These are phyloP conservation scores for Hermetia illucens DNA, from an alignment of 1,140 invertebrate genomes.

Conservation along the genomic window DNA sequence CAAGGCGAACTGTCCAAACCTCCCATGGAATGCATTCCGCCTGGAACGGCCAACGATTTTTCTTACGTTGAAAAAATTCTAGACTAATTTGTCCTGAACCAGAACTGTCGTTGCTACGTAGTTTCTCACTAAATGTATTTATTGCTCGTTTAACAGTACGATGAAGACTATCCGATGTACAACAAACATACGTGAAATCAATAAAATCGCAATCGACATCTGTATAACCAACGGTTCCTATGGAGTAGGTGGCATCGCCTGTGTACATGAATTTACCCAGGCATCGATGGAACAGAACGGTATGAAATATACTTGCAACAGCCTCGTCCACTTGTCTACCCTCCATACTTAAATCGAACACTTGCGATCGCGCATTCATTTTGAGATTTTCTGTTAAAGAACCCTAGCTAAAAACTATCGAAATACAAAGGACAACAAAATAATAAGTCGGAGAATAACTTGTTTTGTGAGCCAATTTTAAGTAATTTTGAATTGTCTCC, in stretches of 20 bases:
- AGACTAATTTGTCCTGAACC: slow-evolving; percentile 77
- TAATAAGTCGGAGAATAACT: too few relatives aligned
- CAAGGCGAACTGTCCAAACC: slow-evolving; percentile 87
- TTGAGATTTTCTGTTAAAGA: slow-evolving; percentile 14
- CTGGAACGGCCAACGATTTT: slow-evolving; percentile 74
- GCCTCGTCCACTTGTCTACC: slow-evolving; percentile 90
- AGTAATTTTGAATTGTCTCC: too few relatives aligned
- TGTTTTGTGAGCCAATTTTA: too few relatives aligned
- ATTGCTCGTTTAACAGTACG: slow-evolving; percentile 66
- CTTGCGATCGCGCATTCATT: slow-evolving; percentile 81
- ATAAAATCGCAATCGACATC: slow-evolving; percentile 96
- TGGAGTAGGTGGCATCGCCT: slow-evolving; percentile 84
- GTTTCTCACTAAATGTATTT: slow-evolving; percentile 68
- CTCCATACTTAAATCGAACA: slow-evolving; percentile 81
- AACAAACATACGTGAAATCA: slow-evolving; percentile 93
- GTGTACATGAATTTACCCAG: slow-evolving; percentile 92
- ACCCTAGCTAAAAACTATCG: too few relatives aligned
- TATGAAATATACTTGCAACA: slow-evolving; percentile 87
- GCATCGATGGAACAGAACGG: slow-evolving; percentile 84
- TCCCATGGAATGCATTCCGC: slow-evolving; percentile 91
- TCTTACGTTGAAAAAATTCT: slow-evolving; percentile 90
- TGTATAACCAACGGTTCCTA: slow-evolving; percentile 86
- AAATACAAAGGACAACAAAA: too few relatives aligned
- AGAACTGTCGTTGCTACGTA: slow-evolving; percentile 57
- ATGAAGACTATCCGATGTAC: slow-evolving; percentile 66